A percentile compares a stretch with the other conserved stretches of the same genome.
These are phyloP conservation scores for Bilobella aurantiaca DNA, from an alignment of 1,140 invertebrate species.

Conservation along the genomic window DNA sequence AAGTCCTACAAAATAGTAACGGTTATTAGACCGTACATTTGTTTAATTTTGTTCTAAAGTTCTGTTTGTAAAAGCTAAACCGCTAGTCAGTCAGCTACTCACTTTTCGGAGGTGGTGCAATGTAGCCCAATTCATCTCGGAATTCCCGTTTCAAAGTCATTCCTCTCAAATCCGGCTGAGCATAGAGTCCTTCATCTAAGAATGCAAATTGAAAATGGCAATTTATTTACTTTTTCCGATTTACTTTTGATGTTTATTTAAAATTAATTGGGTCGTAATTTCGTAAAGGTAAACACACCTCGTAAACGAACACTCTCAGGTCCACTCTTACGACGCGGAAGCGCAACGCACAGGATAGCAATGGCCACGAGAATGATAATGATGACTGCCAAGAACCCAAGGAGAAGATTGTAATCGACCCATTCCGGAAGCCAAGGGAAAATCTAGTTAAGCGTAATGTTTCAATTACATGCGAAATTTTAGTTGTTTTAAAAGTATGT, in stretches of 20 bases:
- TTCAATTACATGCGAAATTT: background rate
- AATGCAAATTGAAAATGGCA: conserved; percentile 12
- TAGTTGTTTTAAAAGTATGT: background rate
- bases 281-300: conserved; percentile 44
- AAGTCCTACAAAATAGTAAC: too few relatives aligned
- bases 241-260: conserved; percentile 2
- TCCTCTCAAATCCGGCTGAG: conserved; percentile 35
- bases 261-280: too few relatives aligned
- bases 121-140: conserved; percentile 79
- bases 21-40: too few relatives aligned
- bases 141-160: conserved; percentile 47
- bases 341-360: conserved; percentile 73
- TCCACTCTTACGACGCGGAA: conserved; percentile 61
- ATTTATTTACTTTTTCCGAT: too few relatives aligned
- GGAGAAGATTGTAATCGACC: conserved; percentile 74
- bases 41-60: too few relatives aligned
- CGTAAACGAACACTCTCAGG: conserved; percentile 64
- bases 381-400: conserved; percentile 69
- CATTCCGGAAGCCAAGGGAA: conserved; percentile 73
- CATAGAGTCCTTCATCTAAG: conserved; percentile 73
- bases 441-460: background rate
- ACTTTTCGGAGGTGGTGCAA: conserved; percentile 79
- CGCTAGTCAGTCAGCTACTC: too few relatives aligned
- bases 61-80: too few relatives aligned
- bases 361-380: conserved; percentile 78